These are phyloP conservation scores for Leuctra nigra DNA, from an alignment of 2,888 invertebrate species.

Conservation along the genomic window DNA sequence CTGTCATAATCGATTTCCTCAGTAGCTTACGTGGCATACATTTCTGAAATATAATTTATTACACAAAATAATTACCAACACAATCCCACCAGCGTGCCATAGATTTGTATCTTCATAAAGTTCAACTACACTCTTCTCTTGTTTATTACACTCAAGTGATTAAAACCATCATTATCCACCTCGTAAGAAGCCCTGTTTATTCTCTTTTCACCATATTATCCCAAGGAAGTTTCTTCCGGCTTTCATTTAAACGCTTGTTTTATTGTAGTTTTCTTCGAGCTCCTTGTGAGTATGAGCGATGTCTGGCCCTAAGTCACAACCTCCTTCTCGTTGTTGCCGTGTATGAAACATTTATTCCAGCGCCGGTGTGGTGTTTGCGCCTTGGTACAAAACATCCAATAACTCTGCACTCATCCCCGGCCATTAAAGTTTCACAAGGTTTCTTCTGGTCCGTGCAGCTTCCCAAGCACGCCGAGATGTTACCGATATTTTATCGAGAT, in stretches of 20 bases:
- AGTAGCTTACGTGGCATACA: too few species aligned
- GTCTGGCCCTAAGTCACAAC: neutral
- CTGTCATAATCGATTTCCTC: too few species aligned
- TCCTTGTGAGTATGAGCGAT: slow-evolving; percentile 10
- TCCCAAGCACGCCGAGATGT: neutral
- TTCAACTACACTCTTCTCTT: too few species aligned
- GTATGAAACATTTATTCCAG: slow-evolving; percentile 15
- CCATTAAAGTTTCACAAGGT: slow-evolving; percentile 23
- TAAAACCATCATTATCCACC: too few species aligned
- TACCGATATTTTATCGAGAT: slow-evolving; percentile 18
- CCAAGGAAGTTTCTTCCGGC: too few species aligned
- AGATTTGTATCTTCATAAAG: too few species aligned
- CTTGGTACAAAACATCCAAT: slow-evolving; percentile 21
- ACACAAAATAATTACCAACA: too few species aligned
- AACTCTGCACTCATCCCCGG: slow-evolving; percentile 21
- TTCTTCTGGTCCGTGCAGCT: slow-evolving; percentile 9
- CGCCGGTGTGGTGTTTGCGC: slow-evolving; percentile 14
- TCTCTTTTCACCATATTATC: too few species aligned
- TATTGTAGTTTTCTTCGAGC: slow-evolving; percentile 6
- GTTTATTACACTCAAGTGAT: too few species aligned
- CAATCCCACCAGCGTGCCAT: too few species aligned
- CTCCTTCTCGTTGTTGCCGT: neutral
- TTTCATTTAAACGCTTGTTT: slow-evolving; percentile 1
- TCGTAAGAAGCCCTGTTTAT: too few species aligned
- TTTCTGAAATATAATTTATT: too few species aligned